Conservation (phyloP, 2,888 invertebrate genomes). For the Anthophora plumipes region DNA sequence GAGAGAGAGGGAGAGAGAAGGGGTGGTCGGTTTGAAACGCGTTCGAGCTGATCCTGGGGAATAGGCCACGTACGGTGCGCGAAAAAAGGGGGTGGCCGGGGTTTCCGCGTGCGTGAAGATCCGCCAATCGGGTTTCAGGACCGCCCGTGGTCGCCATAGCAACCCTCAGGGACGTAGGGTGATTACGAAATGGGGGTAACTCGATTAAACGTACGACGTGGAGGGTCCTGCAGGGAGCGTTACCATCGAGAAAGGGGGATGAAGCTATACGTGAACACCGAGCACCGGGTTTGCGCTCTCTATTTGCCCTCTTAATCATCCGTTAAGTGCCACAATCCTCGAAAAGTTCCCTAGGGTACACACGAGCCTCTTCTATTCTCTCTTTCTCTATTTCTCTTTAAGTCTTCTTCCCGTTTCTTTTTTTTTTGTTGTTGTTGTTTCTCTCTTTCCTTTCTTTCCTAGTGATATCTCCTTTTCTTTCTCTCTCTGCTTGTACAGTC, state of each 20-base stretch:
- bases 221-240: constrained; percentile 57
- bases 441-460: not conserved
- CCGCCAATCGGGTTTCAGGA: constrained; percentile 75
- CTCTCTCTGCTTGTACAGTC: not conserved
- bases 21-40: constrained; percentile 17
- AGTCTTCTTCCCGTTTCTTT: too few species aligned
- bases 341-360: constrained; percentile 61
- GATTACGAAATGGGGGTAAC: constrained; percentile 84
- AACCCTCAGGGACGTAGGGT: constrained; percentile 78
- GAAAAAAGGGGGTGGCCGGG: constrained; percentile 60
- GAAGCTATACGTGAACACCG: constrained; percentile 45
- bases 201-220: constrained; percentile 80
- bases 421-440: not conserved
- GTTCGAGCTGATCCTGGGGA: constrained; percentile 63
- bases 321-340: constrained; percentile 80
- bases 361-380: constrained; percentile 2
- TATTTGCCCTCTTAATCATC: constrained; percentile 84
- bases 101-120: constrained; percentile 71
- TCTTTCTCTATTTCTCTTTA: not conserved
- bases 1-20: constrained; percentile 24
- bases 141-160: constrained; percentile 79
- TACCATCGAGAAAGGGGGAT: constrained; percentile 29
- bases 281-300: constrained; percentile 65
- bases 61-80: constrained; percentile 48
- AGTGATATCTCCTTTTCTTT: too few species aligned